Conservation (phyloP, 1,140 invertebrate species). For the Zaprionus kolodkinae region DNA sequence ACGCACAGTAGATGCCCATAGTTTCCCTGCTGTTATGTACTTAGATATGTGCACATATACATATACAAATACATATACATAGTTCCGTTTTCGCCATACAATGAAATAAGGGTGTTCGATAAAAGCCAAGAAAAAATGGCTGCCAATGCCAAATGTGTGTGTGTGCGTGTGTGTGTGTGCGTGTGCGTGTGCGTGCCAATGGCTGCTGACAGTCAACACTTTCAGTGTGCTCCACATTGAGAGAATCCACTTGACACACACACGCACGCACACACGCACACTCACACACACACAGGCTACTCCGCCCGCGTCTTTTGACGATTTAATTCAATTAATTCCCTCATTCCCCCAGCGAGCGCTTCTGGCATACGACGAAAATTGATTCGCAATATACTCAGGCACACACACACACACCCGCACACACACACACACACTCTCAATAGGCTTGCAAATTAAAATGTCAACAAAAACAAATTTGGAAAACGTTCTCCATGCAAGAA, state of each 20-base stretch:
- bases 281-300: background rate
- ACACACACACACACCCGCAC: background rate
- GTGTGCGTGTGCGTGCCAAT: constrained; percentile 62
- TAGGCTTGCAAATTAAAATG: constrained; percentile 74
- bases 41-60: constrained; percentile 30
- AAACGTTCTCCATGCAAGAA: constrained; percentile 50
- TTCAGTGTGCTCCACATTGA: constrained; percentile 61
- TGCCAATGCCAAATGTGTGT: constrained; percentile 71
- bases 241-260: constrained; percentile 74
- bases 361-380: constrained; percentile 54
- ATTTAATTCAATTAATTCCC: constrained; percentile 82
- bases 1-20: constrained; percentile 61
- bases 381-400: constrained; percentile 29
- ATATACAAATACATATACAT: constrained; percentile 10
- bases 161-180: constrained; percentile 31
- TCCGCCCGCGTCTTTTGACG: constrained; percentile 64
- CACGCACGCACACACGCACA: background rate
- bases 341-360: constrained; percentile 45
- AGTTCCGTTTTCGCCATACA: constrained; percentile 36
- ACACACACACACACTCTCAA: background rate
- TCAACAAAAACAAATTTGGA: constrained; percentile 70
- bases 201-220: constrained; percentile 79
- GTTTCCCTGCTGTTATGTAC: constrained; percentile 72
- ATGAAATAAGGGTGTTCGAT: constrained; percentile 76
- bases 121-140: constrained; percentile 71